Conservation (phyloP, 2,797 vertebrate species). For the Poecilia picta region DNA sequence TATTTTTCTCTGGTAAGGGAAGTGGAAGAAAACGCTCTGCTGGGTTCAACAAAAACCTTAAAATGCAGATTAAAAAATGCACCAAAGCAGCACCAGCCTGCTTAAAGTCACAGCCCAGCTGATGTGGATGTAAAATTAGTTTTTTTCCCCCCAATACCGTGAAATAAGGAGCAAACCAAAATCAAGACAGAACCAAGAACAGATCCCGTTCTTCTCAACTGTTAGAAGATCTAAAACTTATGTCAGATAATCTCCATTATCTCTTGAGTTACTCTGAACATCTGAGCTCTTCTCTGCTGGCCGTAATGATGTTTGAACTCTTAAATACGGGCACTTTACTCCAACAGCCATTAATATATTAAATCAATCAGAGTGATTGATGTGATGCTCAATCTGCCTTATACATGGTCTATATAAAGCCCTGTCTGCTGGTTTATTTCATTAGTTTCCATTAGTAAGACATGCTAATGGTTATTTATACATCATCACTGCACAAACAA, state of each 20-base stretch:
- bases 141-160: too few relatives aligned
- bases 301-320: background rate
- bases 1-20: background rate
- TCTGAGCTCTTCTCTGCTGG: background rate
- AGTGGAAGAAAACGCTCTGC: background rate
- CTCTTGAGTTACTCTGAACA: slow-evolving; percentile 1
- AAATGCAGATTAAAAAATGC: background rate
- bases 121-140: too few relatives aligned
- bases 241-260: background rate
- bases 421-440: background rate
- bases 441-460: slow-evolving; percentile 7
- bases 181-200: background rate
- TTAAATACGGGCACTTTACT: slow-evolving; percentile 5
- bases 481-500: slow-evolving; percentile 5
- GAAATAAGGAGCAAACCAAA: background rate
- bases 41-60: background rate
- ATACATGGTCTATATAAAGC: slow-evolving; percentile 1
- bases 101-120: too few relatives aligned
- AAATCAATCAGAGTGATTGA: background rate
- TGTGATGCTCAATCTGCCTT: slow-evolving; percentile 1
- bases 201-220: too few relatives aligned
- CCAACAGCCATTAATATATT: slow-evolving; percentile 3
- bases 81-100: background rate
- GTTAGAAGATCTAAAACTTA: background rate
- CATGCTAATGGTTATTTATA: slow-evolving; percentile 4